phyloP scores from a whole-genome alignment of 2,113 vertebrate species.

The Choloepus hoffmanni region DNA sequence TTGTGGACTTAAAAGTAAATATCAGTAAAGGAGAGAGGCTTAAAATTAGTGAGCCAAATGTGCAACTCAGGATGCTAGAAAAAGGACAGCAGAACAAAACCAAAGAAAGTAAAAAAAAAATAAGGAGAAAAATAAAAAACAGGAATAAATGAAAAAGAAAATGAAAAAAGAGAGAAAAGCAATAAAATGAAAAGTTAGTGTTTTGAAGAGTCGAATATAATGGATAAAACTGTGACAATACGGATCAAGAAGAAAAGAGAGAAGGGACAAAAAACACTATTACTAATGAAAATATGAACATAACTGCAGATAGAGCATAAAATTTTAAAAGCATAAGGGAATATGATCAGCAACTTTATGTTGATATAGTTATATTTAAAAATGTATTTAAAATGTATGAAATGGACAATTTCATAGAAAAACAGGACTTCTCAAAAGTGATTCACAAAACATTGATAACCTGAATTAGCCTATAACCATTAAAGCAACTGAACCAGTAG shows the following conservation, averaged over 20 bases:
- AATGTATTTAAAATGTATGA: neutral
- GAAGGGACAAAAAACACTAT: neutral
- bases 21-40: neutral
- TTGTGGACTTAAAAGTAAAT: neutral
- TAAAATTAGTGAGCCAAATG: neutral
- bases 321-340: neutral
- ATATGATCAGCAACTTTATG: neutral
- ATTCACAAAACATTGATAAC: neutral
- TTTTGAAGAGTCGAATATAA: neutral
- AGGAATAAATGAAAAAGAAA: neutral
- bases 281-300: neutral
- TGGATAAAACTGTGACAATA: neutral
- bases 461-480: neutral
- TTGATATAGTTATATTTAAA: neutral
- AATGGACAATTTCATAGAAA: neutral
- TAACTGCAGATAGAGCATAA: neutral
- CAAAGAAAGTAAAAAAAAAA: neutral
- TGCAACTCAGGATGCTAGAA: neutral
- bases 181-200: neutral
- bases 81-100: neutral
- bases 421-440: neutral
- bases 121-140: neutral
- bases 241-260: neutral
- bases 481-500: neutral
- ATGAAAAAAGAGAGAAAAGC: neutral